Base-by-base conservation (phyloP, 2,888 invertebrate species). In the Zeuzera pyrina region DNA sequence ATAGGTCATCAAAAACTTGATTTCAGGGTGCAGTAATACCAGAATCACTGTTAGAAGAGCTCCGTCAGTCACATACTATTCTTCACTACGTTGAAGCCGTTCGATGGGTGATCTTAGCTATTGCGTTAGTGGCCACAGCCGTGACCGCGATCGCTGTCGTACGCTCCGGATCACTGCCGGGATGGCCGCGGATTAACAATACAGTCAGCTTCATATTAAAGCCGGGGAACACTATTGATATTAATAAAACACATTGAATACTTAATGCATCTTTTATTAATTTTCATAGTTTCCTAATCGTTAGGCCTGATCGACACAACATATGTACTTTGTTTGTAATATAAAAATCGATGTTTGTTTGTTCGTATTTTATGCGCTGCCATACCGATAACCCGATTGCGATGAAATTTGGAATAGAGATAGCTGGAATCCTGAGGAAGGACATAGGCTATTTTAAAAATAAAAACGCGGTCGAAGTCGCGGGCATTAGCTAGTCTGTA, bases 11-110 rank as follows among this genome's bases (percentile, higher is more conserved):
- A n/a, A n/a, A n/a, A n/a, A n/a, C n/a, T n/a, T n/a, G n/a, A n/a
- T n/a, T n/a, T n/a, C 63, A 84, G 84, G 76, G 83, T 2, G 81
- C 78, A 2, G 62, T 62, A 36, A 47, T 84, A 6, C 60, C 79
- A 5, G 43, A 44, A 2, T 52, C 62, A 0, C 47, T 84, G 1
- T 56, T 64, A 16, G 45, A 71, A 0, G 69, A 84, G 33, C 47
- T 86, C 8, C 55, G 40, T 0, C 47, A 55, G 2, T 68, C 74
- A 0, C 76, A 81, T 48, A 52, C 47, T 0, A 47, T 76, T 12
- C 48, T 85, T 0, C 46, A 55, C 6, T 68, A 78, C 47, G 67
- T 78, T 10, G 70, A 78, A 23, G 45, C 58, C 0, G 44, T 69
- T 0, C 69, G 84, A 14, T 85, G 85, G 85, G 24, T 69, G 2